Evolutionary conservation across 2,113 vertebrate genomes (phyloP).

Genomic region (Equus przewalskii): DNA sequence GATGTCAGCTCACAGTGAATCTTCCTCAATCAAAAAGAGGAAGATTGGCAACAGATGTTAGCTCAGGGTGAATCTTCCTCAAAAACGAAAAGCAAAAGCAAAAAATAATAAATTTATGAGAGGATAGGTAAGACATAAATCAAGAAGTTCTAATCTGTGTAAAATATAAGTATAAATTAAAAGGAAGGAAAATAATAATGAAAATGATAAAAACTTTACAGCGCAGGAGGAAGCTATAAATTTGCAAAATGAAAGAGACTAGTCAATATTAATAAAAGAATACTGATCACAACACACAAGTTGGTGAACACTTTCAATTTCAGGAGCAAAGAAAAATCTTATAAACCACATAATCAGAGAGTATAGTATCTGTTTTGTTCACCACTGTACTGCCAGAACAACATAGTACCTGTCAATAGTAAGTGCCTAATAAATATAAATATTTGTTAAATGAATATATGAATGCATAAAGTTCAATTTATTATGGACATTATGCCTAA

Average conservation of each 20-base stretch:
- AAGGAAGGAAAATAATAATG: background rate
- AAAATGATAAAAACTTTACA: background rate
- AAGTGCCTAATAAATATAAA: background rate
- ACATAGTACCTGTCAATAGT: rapidly evolving
- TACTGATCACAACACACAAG: background rate
- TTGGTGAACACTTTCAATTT: background rate
- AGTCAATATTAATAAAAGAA: background rate
- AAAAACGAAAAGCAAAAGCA: background rate
- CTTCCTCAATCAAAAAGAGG: no score
- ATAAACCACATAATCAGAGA: background rate
- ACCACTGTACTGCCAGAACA: background rate
- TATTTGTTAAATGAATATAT: background rate
- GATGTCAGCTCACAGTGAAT: no score
- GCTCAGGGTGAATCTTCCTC: no score
- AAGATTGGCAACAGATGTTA: no score
- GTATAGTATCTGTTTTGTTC: rapidly evolving
- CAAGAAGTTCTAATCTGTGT: background rate
- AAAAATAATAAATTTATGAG: background rate
- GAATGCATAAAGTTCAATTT: background rate
- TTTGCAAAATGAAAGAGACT: background rate
- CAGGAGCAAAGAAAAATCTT: background rate
- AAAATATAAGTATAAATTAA: background rate
- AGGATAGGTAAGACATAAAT: background rate
- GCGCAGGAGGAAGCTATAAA: background rate
- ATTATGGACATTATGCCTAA: background rate